A percentile compares a stretch with the other conserved stretches of the same genome.
Evolutionary conservation across 2,888 invertebrate genomes (phyloP).

Genomic region (Mellilla xanthometata): DNA sequence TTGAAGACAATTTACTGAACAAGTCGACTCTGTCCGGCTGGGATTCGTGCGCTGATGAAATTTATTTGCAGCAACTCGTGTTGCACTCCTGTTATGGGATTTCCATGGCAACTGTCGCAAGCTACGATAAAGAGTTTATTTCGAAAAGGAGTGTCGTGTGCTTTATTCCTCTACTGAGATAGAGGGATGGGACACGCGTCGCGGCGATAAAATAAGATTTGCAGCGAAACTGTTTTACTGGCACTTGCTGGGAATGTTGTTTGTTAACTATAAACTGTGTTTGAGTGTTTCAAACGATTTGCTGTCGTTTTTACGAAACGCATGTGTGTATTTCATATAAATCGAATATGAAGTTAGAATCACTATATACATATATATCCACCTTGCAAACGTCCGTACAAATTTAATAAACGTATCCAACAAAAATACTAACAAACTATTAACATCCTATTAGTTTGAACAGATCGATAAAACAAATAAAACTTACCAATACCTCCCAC

Average conservation of each 20-base stretch:
- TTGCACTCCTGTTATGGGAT: slow-evolving; percentile 61
- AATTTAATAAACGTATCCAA: too few species aligned
- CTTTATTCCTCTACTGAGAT: slow-evolving; percentile 10
- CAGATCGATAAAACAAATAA: background rate
- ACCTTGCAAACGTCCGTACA: too few species aligned
- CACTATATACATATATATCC: too few species aligned
- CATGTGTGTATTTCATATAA: too few species aligned
- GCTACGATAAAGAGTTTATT: slow-evolving; percentile 27
- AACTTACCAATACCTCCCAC: background rate
- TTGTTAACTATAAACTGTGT: background rate
- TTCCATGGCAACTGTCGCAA: slow-evolving; percentile 41
- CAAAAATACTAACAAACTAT: too few species aligned
- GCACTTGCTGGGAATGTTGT: slow-evolving; percentile 1
- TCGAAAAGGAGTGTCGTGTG: slow-evolving; percentile 17
- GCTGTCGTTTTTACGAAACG: too few species aligned
- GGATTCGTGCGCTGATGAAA: slow-evolving; percentile 72
- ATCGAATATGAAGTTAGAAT: too few species aligned
- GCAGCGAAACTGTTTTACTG: background rate
- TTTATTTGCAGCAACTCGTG: slow-evolving; percentile 72
- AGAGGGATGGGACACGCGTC: slow-evolving; percentile 8
- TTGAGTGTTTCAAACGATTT: background rate
- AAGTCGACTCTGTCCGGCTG: slow-evolving; percentile 63
- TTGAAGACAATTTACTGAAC: slow-evolving; percentile 81
- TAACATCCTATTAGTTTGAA: too few species aligned
- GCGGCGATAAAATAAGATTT: slow-evolving; percentile 3